Base-by-base conservation (phyloP, 2,113 vertebrate species). In the Oreochromis spilurus region DNA sequence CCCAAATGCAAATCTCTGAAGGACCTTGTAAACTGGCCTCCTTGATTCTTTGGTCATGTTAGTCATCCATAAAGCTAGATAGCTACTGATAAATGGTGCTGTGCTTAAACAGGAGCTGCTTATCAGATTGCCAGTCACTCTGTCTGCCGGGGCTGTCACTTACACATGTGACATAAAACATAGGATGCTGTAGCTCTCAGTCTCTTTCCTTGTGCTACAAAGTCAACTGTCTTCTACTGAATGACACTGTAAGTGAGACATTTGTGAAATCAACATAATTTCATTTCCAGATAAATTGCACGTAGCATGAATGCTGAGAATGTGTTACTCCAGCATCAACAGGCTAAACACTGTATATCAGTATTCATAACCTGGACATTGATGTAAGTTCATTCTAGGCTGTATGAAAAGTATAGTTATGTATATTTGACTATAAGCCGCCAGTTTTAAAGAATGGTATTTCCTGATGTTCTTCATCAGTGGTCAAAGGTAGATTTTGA, bases 111-210 rank as follows among this genome's bases (percentile, higher is more conserved):
- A 86, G 87, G 81, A 82, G 36, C 58, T n/a, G 36, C 88, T 94
- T 95, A 96, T 96, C 95, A 94, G 94, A 95, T 95, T 36, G 36
- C 65, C 92, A 91, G 90, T 93, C 91, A 85, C 67, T 93, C 91
- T 65, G 82, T 88, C 87, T 86, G 70, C 36, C 26, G 10, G 83
- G 48, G 43, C 26, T 90, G 75, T 89, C 89, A 87, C 79, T 89
- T 79, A 83, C 72, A 81, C 17, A 60, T 24, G 70, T 82, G 81
- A 88, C 53, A n/a, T 81, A 14, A 65, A 80, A 82, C 65, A 62
- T 81, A 52, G 54, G 70, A 80, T 50, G 43, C 24, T 21, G 54
- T 45, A 26, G 7, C 50, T 87, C 26, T 81, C 13, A 8, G 12
- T 55, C 31, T 70, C n/a, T 52, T 87, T 88, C 48, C 50, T 40